A percentile compares a stretch with the other conserved stretches of the same genome.
These are phyloP conservation scores for Macaria liturata DNA, from an alignment of 2,888 invertebrate genomes.

Conservation along the genomic window DNA sequence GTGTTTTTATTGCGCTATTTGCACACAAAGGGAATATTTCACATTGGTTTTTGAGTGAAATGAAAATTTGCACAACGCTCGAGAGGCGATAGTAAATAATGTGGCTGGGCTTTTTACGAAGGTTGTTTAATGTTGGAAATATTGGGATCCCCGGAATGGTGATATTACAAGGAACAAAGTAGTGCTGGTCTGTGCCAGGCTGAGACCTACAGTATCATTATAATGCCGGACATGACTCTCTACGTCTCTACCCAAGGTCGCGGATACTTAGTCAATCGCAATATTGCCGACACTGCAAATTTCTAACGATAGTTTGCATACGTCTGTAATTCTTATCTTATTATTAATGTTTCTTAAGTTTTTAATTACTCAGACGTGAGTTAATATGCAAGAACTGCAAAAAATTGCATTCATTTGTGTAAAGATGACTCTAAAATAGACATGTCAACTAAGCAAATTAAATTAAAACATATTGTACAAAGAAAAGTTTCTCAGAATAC, in stretches of 20 bases:
- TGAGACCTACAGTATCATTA: slow-evolving; percentile 52
- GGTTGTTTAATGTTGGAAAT: no score
- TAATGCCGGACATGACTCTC: slow-evolving; percentile 58
- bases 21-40: slow-evolving; percentile 4
- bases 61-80: slow-evolving; percentile 14
- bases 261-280: slow-evolving; percentile 35
- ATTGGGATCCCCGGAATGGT: no score
- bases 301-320: slow-evolving; percentile 17
- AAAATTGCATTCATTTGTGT: slow-evolving; percentile 13
- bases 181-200: slow-evolving; percentile 39
- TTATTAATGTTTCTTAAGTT: no score
- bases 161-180: slow-evolving; percentile 50
- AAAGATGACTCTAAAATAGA: no score
- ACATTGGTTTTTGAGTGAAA: slow-evolving; percentile 4
- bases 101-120: background rate
- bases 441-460: no score
- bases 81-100: slow-evolving; percentile 45
- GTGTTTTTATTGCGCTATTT: slow-evolving; percentile 1
- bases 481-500: no score
- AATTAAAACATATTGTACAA: no score
- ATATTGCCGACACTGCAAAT: slow-evolving; percentile 8
- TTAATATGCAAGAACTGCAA: background rate
- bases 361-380: no score
- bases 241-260: slow-evolving; percentile 63
- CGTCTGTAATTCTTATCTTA: background rate